These are phyloP conservation scores for Lophura nycthemera DNA, from an alignment of 2,113 vertebrate species.

Conservation along the genomic window DNA sequence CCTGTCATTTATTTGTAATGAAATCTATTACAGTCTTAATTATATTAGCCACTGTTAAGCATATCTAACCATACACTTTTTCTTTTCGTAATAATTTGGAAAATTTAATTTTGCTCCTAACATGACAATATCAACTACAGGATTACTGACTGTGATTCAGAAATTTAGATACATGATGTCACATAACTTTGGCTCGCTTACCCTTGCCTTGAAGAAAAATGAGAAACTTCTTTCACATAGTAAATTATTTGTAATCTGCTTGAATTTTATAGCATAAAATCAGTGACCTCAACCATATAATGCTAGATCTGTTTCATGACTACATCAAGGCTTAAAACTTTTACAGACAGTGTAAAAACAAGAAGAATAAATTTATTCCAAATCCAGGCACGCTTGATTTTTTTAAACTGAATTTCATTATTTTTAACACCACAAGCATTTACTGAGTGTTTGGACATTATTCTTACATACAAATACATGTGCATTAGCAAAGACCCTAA, in stretches of 20 bases:
- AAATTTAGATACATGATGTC: slow-evolving; percentile 30
- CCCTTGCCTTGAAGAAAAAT: slow-evolving; percentile 28
- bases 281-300: not conserved
- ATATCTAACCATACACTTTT: slow-evolving; percentile 4
- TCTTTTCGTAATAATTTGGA: slow-evolving; percentile 44
- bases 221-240: slow-evolving; percentile 18
- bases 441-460: not conserved
- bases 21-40: slow-evolving; percentile 51
- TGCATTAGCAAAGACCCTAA: not conserved
- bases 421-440: not conserved
- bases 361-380: accelerated
- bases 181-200: not conserved
- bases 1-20: slow-evolving; percentile 29
- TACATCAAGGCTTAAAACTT: not conserved
- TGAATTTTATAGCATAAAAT: not conserved
- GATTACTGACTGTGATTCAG: slow-evolving; percentile 42
- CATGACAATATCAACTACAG: slow-evolving; percentile 42
- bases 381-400: not conserved
- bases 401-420: not conserved
- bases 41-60: slow-evolving; percentile 48
- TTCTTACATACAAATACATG: not conserved
- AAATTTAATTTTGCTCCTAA: slow-evolving; percentile 66
- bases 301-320: not conserved
- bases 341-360: not conserved
- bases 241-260: slow-evolving; percentile 23